Base-by-base conservation (phyloP, 2,113 vertebrate genomes). In the Potamarius usumacintae region DNA sequence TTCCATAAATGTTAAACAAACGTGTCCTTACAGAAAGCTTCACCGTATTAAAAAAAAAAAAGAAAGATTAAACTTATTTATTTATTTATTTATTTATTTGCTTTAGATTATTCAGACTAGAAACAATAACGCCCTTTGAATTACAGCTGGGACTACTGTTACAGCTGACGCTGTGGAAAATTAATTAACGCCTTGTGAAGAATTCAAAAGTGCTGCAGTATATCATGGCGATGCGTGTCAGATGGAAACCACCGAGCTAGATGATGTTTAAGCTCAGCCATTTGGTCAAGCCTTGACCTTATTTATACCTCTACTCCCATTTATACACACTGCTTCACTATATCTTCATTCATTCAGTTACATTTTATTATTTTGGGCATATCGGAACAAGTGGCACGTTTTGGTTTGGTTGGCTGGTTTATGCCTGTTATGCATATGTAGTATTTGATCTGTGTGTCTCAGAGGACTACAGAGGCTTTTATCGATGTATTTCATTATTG, bases 401-500 rank as follows among this genome's bases (percentile, higher is more conserved):
- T 58, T 18, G 52, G 53, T 67, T 58, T 10, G 7, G 25, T 34
- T 88, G 71, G n/a, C 58, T 10, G 15, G 30, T 27, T 30, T 30
- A n/a, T 57, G 18, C 0, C 4, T 52, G 34, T 25, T 67, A 67
- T 53, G 14, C 7, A 17, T 53, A 52, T 30, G 14, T 18, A 77
- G 20, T 53, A 7, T 17, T 71, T 18, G 77, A 30, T 25, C 30
- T 15, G 3, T 27, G 1, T 7, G 2, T 80, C n/a, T 58, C 55
- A 58, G 78, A 20, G 78, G 55, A 80, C 27, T 58, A 34, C 79
- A 25, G 18, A 62, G 20, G 27, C 72, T 50, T 65, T 72, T 57
- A 80, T 81, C 71, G 22, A 72, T 22, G 10, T 78, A 34, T 88
- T 83, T 79, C 34, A 81, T 89, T 42, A 85, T 34, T 27, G 25